Evolutionary conservation across 2,797 vertebrate genomes (phyloP).

Genomic region (Hoplostethus atlanticus): DNA sequence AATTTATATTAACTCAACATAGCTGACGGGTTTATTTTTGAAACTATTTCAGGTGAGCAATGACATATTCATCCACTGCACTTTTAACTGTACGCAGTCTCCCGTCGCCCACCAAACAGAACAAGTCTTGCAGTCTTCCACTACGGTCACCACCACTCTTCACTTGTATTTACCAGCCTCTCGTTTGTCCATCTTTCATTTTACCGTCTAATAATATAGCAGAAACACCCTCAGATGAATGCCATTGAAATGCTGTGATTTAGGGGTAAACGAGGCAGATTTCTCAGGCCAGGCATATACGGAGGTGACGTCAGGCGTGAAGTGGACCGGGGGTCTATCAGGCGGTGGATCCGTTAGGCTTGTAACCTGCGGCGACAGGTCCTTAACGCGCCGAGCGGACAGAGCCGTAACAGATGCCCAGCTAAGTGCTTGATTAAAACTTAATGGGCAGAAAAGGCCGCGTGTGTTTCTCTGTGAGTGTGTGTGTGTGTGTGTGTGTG

Average conservation of each 20-base stretch:
- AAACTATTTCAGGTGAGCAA: too few relatives aligned
- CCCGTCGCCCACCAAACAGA: too few relatives aligned
- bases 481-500: slow-evolving; percentile 34
- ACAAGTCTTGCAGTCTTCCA: too few relatives aligned
- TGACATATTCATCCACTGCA: too few relatives aligned
- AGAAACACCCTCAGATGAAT: slow-evolving; percentile 17
- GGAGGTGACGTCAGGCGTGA: slow-evolving; percentile 67
- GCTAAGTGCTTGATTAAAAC: slow-evolving; percentile 88
- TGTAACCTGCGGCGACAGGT: slow-evolving; percentile 80
- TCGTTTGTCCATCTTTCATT: background rate
- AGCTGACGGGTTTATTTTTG: too few relatives aligned
- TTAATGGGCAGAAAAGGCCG: slow-evolving; percentile 82
- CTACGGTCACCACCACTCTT: too few relatives aligned
- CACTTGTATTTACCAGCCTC: background rate
- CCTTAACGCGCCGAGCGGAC: slow-evolving; percentile 74
- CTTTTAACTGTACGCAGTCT: too few relatives aligned
- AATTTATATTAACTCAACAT: too few relatives aligned
- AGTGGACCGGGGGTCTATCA: slow-evolving; percentile 79
- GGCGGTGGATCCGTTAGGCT: slow-evolving; percentile 74
- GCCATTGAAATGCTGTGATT: slow-evolving; percentile 27
- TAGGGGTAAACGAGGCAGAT: slow-evolving; percentile 27
- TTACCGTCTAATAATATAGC: slow-evolving; percentile 8
- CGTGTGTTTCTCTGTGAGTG: slow-evolving; percentile 36
- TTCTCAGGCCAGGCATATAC: slow-evolving; percentile 35
- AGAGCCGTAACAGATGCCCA: slow-evolving; percentile 85